Percentiles rank a stretch among this genome's conserved stretches.
Evolutionary conservation across 2,113 vertebrate species (phyloP).

Genomic region (Canis aureus): DNA sequence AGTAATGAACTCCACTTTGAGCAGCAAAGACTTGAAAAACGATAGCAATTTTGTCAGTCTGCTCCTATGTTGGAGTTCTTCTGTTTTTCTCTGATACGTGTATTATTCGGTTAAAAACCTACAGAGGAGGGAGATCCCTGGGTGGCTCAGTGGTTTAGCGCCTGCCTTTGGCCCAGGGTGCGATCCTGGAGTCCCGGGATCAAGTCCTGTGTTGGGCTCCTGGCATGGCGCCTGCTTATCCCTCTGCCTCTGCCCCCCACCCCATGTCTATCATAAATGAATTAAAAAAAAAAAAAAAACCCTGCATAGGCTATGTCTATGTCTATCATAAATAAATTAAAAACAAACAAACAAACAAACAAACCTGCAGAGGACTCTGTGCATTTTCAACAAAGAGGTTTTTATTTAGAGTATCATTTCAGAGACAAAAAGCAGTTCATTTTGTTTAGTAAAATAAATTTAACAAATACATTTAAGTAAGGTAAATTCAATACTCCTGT

Average conservation of each 20-base stretch:
- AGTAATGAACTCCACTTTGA: neutral
- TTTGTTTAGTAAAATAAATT: conserved; percentile 73
- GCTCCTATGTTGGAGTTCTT: neutral
- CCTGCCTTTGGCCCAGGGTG: too few relatives aligned
- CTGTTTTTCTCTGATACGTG: conserved; percentile 9
- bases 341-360: neutral
- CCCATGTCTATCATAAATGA: too few relatives aligned
- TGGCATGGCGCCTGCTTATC: too few relatives aligned
- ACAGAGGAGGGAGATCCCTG: neutral
- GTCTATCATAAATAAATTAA: too few relatives aligned
- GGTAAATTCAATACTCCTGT: conserved; percentile 29
- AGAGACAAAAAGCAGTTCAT: conserved; percentile 67
- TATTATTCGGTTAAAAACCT: neutral
- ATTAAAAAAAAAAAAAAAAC: too few relatives aligned
- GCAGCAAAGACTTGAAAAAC: conserved; percentile 25
- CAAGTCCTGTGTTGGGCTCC: too few relatives aligned
- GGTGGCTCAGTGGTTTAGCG: too few relatives aligned
- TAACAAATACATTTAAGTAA: conserved; percentile 75
- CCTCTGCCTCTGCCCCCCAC: too few relatives aligned
- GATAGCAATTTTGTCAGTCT: neutral
- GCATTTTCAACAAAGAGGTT: conserved; percentile 48
- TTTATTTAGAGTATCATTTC: conserved; percentile 82
- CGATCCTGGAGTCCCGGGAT: too few relatives aligned
- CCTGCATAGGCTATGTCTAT: too few relatives aligned
- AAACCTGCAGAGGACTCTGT: neutral